These are phyloP conservation scores for Pyrrhia umbra DNA, from an alignment of 2,888 invertebrate genomes.

Conservation along the genomic window DNA sequence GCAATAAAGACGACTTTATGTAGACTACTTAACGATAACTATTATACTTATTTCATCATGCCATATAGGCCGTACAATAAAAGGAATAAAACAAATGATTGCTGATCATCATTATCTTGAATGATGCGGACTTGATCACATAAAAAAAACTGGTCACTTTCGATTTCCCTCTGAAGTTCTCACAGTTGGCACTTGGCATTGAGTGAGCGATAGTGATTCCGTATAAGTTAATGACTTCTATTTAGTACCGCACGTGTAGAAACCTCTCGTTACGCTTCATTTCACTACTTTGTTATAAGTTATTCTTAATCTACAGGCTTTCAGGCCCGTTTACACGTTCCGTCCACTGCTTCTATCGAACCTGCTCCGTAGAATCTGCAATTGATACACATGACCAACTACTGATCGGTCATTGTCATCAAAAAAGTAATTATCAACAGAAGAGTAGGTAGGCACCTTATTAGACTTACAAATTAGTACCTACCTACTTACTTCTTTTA, in stretches of 20 bases:
- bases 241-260: constrained; percentile 54
- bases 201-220: constrained; percentile 34
- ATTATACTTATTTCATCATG: no score
- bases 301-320: constrained; percentile 51
- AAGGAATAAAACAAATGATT: background rate
- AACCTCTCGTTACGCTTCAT: constrained; percentile 52
- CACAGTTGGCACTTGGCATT: constrained; percentile 24
- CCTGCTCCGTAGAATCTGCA: background rate
- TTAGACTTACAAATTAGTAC: no score
- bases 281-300: constrained; percentile 46
- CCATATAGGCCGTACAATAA: background rate
- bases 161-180: constrained; percentile 24
- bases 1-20: no score
- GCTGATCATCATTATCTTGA: background rate
- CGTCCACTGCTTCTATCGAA: background rate
- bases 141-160: constrained; percentile 22
- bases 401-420: no score
- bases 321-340: constrained; percentile 14
- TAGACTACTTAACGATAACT: no score
- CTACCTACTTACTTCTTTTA: no score
- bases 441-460: no score
- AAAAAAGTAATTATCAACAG: no score
- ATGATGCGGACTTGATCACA: background rate
- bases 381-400: no score
- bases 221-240: constrained; percentile 52